Base-by-base conservation (phyloP, 2,888 invertebrate species). In the Drosophila engyochracea region DNA sequence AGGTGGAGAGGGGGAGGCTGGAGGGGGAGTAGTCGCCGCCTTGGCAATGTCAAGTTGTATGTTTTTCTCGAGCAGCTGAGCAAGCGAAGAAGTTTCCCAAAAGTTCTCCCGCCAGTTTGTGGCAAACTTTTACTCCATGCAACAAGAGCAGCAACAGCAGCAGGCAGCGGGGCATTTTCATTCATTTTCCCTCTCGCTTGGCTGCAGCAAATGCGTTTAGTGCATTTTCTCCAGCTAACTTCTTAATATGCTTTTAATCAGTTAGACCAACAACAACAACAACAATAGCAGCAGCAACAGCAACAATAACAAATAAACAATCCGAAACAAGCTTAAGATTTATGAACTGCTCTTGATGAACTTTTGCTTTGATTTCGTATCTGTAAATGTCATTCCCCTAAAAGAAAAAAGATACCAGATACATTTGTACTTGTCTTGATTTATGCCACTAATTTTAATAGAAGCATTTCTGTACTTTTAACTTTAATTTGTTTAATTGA, bases 171-270 rank as follows among this genome's bases (percentile, higher is more conserved):
- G 31, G 41, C 41, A 66, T 66, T 72, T 57, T 66, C 71, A 69
- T 66, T 71, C 63, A 63, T 75, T 79, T 70, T 66, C 65, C 49
- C 25, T 30, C 37, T 52, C 64, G 47, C 53, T 63, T 41, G 37
- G 53, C 61, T 51, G 76, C 73, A 67, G 77, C 33, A 55, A 76
- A 79, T 79, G 79, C 76, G 80, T 76, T 79, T 79, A 79, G 76
- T 76, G 79, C 83, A 77, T 68, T 88, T 70, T 60, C 66, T 64
- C 64, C 77, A 71, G 82, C 72, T 85, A 85, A 85, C 88, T 85
- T 85, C 88, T 88, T 85, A 85, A 85, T 85, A 83, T 75, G 88
- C 82, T 85, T 85, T 85, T 88, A 85, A 85, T 85, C 85, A 85
- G 85, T 88, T 80, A n/a, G 52, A 72, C 37, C 73, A 73, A 73